These are phyloP conservation scores for Strigops habroptila DNA, from an alignment of 2,113 vertebrate genomes.

Conservation along the genomic window DNA sequence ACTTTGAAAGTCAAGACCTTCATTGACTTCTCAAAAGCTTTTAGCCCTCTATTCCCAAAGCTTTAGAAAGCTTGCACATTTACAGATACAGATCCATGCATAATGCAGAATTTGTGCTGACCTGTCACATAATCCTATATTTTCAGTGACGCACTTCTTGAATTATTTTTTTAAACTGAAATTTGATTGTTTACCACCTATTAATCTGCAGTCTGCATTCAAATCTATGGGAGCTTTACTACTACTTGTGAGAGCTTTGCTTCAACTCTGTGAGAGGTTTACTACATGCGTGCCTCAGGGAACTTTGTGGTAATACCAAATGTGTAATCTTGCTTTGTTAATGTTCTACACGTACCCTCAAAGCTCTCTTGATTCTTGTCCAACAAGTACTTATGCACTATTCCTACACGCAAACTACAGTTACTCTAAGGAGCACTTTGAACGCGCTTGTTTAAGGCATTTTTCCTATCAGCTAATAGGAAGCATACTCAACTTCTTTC, in stretches of 20 bases:
- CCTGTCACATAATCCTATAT: background rate
- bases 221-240: background rate
- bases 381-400: background rate
- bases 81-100: background rate
- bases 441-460: background rate
- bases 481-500: background rate
- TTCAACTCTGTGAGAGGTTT: background rate
- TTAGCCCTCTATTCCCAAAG: background rate
- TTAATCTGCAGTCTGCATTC: background rate
- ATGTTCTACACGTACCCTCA: background rate
- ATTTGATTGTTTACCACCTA: background rate
- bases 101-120: background rate
- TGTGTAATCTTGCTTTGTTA: background rate
- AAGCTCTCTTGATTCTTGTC: background rate
- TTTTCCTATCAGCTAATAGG: background rate
- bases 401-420: background rate
- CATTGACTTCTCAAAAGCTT: background rate
- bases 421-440: slow-evolving; percentile 13
- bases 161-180: background rate
- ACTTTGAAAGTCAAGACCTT: background rate
- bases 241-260: background rate
- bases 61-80: background rate
- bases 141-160: background rate
- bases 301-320: background rate
- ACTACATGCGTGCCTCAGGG: background rate